Evolutionary conservation across 2,888 invertebrate genomes (phyloP).

Genomic region (Exephanes ischioxanthus): DNA sequence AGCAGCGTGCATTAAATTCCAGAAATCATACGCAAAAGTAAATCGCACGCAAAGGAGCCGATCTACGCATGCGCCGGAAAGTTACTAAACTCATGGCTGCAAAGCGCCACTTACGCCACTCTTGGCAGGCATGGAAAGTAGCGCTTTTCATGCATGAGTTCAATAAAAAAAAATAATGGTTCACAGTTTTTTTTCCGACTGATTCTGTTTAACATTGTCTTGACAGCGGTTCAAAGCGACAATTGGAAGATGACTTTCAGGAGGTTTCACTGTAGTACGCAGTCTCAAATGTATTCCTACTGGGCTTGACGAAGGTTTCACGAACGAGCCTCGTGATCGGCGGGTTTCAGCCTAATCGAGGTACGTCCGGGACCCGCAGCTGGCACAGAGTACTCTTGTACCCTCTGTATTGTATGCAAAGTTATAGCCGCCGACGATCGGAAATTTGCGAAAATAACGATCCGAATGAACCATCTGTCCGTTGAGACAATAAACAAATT

Average conservation of each 20-base stretch:
- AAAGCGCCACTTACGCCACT: no score
- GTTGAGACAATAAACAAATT: slow-evolving; percentile 47
- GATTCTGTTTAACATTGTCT: background rate
- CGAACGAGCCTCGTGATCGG: slow-evolving; percentile 33
- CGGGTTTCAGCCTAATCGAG: slow-evolving; percentile 52
- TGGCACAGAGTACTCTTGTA: slow-evolving; percentile 13
- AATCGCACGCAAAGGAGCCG: no score
- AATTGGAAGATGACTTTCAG: background rate
- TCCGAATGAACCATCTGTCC: slow-evolving; percentile 48
- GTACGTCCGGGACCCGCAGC: slow-evolving; percentile 47
- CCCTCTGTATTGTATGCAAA: background rate
- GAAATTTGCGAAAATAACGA: background rate
- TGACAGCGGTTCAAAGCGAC: background rate
- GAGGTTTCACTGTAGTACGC: background rate
- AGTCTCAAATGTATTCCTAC: slow-evolving; percentile 46
- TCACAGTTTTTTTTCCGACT: no score
- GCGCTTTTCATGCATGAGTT: no score
- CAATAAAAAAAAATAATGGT: no score
- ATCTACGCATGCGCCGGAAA: no score
- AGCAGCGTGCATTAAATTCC: no score
- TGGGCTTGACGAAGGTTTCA: slow-evolving; percentile 40
- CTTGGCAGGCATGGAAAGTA: no score
- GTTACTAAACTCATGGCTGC: no score
- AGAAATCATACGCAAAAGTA: no score
- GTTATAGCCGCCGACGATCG: background rate